A percentile compares a stretch with the other conserved stretches of the same genome.
phyloP scores from a whole-genome alignment of 2,797 vertebrate species.

The Sebastes baramenuke region DNA sequence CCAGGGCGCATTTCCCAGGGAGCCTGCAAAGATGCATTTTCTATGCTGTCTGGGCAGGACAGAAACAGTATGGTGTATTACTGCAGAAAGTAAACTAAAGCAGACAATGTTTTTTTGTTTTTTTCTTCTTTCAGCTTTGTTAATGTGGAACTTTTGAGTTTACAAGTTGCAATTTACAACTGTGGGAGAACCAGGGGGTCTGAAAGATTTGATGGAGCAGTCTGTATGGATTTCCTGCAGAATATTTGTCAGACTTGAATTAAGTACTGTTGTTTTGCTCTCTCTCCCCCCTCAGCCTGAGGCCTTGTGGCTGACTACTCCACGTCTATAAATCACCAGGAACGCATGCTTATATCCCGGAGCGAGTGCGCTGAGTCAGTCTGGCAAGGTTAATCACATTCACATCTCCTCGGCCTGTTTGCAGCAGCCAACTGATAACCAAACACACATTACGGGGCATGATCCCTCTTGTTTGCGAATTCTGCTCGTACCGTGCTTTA shows the following conservation, averaged over 20 bases:
- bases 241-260: conserved; percentile 77
- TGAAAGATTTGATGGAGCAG: conserved; percentile 60
- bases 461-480: conserved; percentile 76
- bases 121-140: conserved; percentile 48
- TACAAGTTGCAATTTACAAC: conserved; percentile 64
- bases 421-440: conserved; percentile 69
- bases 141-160: conserved; percentile 63
- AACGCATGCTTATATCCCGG: conserved; percentile 69
- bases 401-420: conserved; percentile 71
- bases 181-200: conserved; percentile 57
- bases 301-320: conserved; percentile 76
- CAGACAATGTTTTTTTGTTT: conserved; percentile 33
- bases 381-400: conserved; percentile 77
- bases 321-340: conserved; percentile 79
- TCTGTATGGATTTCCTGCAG: conserved; percentile 71
- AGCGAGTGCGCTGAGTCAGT: conserved; percentile 70
- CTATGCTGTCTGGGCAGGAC: conserved; percentile 51
- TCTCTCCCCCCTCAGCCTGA: conserved; percentile 59
- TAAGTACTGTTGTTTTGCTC: conserved; percentile 76
- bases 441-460: conserved; percentile 74
- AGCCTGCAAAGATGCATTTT: conserved; percentile 62
- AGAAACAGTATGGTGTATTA: conserved; percentile 47
- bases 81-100: conserved; percentile 42
- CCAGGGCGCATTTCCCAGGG: conserved; percentile 63
- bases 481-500: conserved; percentile 58